A percentile compares a stretch with the other conserved stretches of the same genome.
Conservation (phyloP, 2,888 invertebrate species). For the Ellobium chinense region DNA sequence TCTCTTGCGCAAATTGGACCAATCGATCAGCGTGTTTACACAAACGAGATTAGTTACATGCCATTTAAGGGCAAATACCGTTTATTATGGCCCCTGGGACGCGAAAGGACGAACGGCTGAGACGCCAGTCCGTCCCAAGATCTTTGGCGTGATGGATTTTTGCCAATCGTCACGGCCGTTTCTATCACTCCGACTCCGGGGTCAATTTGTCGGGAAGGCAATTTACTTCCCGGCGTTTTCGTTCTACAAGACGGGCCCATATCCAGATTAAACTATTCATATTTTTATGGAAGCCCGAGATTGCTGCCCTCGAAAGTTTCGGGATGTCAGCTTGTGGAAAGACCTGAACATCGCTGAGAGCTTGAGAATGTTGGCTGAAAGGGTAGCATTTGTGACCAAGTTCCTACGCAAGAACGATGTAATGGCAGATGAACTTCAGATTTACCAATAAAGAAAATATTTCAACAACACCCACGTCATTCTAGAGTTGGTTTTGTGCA, state of each 20-base stretch:
- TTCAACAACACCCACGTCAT: too few relatives aligned
- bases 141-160: slow-evolving; percentile 19
- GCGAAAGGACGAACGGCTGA: slow-evolving; percentile 11
- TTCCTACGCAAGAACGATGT: too few relatives aligned
- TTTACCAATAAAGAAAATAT: too few relatives aligned
- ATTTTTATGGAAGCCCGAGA: slow-evolving; percentile 18
- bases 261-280: slow-evolving; percentile 41
- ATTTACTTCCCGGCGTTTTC: slow-evolving; percentile 30
- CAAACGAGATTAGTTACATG: slow-evolving; percentile 55
- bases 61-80: slow-evolving; percentile 54
- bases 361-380: too few relatives aligned
- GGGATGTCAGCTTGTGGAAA: too few relatives aligned
- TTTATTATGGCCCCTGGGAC: slow-evolving; percentile 52
- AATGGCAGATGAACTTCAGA: too few relatives aligned
- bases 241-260: slow-evolving; percentile 33
- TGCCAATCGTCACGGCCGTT: slow-evolving; percentile 33
- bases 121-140: slow-evolving; percentile 29
- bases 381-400: too few relatives aligned
- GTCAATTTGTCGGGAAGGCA: slow-evolving; percentile 39
- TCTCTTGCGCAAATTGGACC: slow-evolving; percentile 35
- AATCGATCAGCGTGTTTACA: slow-evolving; percentile 51
- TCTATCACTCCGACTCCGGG: slow-evolving; percentile 31
- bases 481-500: too few relatives aligned
- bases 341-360: too few relatives aligned
- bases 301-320: not conserved